Evolutionary conservation across 2,113 vertebrate genomes (phyloP).

Genomic region (Oryzias celebensis): DNA sequence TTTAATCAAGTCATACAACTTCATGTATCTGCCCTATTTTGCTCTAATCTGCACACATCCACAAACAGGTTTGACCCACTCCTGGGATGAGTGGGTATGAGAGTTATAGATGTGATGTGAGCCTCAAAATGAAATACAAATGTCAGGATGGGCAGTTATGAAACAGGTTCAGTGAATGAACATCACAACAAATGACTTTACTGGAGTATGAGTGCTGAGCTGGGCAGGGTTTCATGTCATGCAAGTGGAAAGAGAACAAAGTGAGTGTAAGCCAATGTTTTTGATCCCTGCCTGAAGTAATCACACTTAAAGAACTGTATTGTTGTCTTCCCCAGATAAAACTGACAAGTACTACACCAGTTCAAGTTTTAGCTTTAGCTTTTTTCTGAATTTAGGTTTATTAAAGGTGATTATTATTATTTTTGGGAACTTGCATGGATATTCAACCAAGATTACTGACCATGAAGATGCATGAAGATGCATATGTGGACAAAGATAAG

Average conservation of each 20-base stretch:
- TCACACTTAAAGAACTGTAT: slow-evolving; percentile 18
- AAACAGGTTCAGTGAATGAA: slow-evolving; percentile 51
- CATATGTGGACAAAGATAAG: slow-evolving; percentile 8
- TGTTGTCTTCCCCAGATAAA: neutral
- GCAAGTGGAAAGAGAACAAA: slow-evolving; percentile 41
- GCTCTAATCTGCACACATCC: slow-evolving; percentile 4
- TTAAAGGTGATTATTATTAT: neutral
- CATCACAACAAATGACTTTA: slow-evolving; percentile 64
- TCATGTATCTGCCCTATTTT: slow-evolving; percentile 12
- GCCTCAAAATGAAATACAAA: slow-evolving; percentile 53
- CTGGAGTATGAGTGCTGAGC: slow-evolving; percentile 65
- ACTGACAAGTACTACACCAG: neutral
- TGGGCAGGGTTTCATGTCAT: slow-evolving; percentile 26
- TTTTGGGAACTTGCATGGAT: neutral
- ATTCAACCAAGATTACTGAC: neutral
- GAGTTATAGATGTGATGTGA: slow-evolving; percentile 57
- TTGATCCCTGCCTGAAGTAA: slow-evolving; percentile 4
- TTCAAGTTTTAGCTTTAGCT: neutral
- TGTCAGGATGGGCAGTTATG: slow-evolving; percentile 70
- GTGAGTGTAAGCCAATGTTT: slow-evolving; percentile 22
- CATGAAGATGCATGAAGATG: slow-evolving; percentile 7
- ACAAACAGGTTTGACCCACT: slow-evolving; percentile 28
- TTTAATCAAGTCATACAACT: neutral
- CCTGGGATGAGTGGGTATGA: slow-evolving; percentile 36
- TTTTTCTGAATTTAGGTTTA: neutral